Conservation (phyloP, 2,888 invertebrate genomes). For the Heteromurus nitidus region DNA sequence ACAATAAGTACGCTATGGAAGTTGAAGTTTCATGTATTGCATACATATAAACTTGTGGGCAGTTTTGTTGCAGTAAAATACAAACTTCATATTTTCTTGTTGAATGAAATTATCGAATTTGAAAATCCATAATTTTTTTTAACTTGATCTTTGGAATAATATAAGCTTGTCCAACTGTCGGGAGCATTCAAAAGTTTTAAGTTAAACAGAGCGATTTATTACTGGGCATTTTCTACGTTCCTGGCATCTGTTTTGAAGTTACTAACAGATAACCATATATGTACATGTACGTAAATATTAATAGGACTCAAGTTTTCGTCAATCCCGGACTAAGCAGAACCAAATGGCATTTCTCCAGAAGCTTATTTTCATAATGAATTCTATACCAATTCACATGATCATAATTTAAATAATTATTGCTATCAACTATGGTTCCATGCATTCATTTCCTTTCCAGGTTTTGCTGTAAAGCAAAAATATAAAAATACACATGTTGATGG, state of each 20-base stretch:
- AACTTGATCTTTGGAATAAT: not conserved
- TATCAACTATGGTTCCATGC: not conserved
- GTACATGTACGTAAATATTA: not conserved
- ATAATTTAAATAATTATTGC: conserved; percentile 2
- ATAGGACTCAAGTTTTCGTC: conserved; percentile 6
- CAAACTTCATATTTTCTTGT: not conserved
- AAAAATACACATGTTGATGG: not conserved
- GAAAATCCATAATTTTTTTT: not conserved
- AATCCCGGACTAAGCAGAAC: conserved; percentile 3
- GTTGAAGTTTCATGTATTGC: not conserved
- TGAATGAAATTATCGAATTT: not conserved
- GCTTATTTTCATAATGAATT: not conserved
- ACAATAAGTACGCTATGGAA: too few species aligned
- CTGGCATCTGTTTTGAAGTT: not conserved
- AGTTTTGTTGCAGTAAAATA: too few species aligned
- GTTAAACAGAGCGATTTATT: conserved; percentile 17
- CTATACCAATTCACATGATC: not conserved
- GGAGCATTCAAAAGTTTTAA: too few species aligned
- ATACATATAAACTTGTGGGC: not conserved
- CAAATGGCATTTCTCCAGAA: conserved; percentile 6
- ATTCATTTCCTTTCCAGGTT: conserved; percentile 28
- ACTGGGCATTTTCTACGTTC: conserved; percentile 8
- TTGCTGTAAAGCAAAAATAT: not conserved
- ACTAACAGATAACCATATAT: not conserved
- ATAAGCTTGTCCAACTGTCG: not conserved